Conservation (phyloP, 2,797 vertebrate species). For the Anniella stebbinsi region DNA sequence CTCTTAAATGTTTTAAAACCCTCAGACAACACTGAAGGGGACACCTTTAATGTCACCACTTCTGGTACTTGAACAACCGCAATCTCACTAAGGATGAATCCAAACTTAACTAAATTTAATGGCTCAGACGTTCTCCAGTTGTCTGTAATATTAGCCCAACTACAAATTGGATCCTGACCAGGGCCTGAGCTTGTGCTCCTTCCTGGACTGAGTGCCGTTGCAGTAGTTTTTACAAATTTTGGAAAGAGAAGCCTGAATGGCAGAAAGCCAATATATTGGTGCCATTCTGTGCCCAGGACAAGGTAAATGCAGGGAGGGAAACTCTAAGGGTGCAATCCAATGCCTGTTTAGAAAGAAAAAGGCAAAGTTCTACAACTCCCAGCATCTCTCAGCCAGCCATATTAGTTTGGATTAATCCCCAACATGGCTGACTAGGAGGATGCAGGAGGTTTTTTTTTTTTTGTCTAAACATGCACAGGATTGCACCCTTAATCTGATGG, state of each 20-base stretch:
- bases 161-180: not conserved
- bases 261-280: not conserved
- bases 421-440: too few relatives aligned
- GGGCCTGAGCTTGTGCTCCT: not conserved
- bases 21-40: too few relatives aligned
- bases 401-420: too few relatives aligned
- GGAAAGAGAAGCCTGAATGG: not conserved
- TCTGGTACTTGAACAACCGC: not conserved
- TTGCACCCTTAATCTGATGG: not conserved
- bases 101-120: not conserved
- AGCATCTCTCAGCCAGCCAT: too few relatives aligned
- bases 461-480: not conserved
- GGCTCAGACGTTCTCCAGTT: not conserved
- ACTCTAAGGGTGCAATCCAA: too few relatives aligned
- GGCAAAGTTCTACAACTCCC: too few relatives aligned
- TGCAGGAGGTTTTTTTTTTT: too few relatives aligned
- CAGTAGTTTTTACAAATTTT: not conserved
- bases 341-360: too few relatives aligned
- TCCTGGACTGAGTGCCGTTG: not conserved
- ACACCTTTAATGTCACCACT: too few relatives aligned
- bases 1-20: too few relatives aligned
- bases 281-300: not conserved
- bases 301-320: too few relatives aligned
- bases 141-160: not conserved
- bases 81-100: not conserved